Percentiles rank a stretch among this genome's conserved stretches.
Conservation (phyloP, 1,140 invertebrate genomes). For the Calycopis cecrops region DNA sequence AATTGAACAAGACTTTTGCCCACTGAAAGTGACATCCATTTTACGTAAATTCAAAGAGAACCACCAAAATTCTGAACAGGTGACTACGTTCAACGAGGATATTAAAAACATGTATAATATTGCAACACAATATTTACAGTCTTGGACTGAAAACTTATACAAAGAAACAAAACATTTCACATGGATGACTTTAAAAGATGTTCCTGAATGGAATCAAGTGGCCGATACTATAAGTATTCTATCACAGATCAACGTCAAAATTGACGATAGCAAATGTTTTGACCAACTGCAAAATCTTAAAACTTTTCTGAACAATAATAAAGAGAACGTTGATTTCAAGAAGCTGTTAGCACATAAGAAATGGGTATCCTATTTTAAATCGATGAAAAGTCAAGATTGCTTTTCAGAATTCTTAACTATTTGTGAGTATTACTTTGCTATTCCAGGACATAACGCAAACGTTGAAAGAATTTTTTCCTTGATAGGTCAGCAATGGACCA, state of each 20-base stretch:
- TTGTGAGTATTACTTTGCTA: conserved; percentile 13
- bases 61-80: conserved; percentile 7
- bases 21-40: conserved; percentile 8
- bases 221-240: conserved; percentile 14
- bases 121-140: conserved; percentile 8
- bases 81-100: conserved; percentile 9
- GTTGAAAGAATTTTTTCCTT: conserved; percentile 5
- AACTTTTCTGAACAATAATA: conserved; percentile 15
- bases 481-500: neutral
- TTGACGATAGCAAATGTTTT: conserved; percentile 14
- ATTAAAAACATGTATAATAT: conserved; percentile 10
- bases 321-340: conserved; percentile 14
- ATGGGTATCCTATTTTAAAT: conserved; percentile 16
- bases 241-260: conserved; percentile 12
- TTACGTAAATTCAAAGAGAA: conserved; percentile 12
- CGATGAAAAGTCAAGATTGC: conserved; percentile 12
- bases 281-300: conserved; percentile 17
- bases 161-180: conserved; percentile 12
- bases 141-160: conserved; percentile 10
- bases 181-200: conserved; percentile 14
- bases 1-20: conserved; percentile 9
- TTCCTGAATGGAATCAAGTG: conserved; percentile 15
- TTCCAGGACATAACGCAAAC: neutral
- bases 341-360: conserved; percentile 16
- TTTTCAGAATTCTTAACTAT: conserved; percentile 18